These are phyloP conservation scores for Crematogaster levior DNA, from an alignment of 2,888 invertebrate genomes.

Conservation along the genomic window DNA sequence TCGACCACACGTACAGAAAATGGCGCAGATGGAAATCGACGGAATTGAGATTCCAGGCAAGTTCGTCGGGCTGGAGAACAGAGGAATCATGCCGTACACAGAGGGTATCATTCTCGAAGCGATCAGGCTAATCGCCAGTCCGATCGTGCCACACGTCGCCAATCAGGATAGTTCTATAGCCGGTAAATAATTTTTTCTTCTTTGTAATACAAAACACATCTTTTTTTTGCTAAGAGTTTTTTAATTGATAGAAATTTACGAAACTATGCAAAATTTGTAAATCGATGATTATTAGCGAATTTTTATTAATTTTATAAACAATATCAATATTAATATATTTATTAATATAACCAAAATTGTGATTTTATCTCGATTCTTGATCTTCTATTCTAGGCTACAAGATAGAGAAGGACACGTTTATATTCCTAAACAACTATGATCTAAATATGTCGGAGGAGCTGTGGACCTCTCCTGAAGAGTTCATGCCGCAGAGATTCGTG, in stretches of 20 bases:
- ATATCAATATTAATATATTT: not conserved
- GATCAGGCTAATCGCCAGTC: slow-evolving; percentile 89
- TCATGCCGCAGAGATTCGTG: slow-evolving; percentile 89
- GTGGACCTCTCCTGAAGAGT: slow-evolving; percentile 88
- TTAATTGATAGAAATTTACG: not conserved
- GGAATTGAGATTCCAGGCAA: slow-evolving; percentile 68
- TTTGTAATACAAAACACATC: not conserved
- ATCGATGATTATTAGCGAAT: not conserved
- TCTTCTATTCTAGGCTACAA: slow-evolving; percentile 86
- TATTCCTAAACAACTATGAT: slow-evolving; percentile 90
- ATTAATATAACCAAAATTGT: not conserved
- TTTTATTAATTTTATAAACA: not conserved
- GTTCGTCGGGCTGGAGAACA: slow-evolving; percentile 85
- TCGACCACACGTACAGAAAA: slow-evolving; percentile 86
- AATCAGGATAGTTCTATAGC: slow-evolving; percentile 88
- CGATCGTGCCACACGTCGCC: slow-evolving; percentile 90
- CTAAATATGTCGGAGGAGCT: slow-evolving; percentile 88
- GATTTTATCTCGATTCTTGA: not conserved
- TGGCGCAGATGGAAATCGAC: slow-evolving; percentile 87
- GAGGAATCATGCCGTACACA: slow-evolving; percentile 87
- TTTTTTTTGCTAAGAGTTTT: not conserved
- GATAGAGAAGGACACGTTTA: slow-evolving; percentile 88
- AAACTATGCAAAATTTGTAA: not conserved
- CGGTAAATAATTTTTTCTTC: slow-evolving; percentile 85
- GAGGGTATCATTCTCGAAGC: slow-evolving; percentile 89